Conservation (phyloP, 2,113 vertebrate genomes). For the Alectura lathami region DNA sequence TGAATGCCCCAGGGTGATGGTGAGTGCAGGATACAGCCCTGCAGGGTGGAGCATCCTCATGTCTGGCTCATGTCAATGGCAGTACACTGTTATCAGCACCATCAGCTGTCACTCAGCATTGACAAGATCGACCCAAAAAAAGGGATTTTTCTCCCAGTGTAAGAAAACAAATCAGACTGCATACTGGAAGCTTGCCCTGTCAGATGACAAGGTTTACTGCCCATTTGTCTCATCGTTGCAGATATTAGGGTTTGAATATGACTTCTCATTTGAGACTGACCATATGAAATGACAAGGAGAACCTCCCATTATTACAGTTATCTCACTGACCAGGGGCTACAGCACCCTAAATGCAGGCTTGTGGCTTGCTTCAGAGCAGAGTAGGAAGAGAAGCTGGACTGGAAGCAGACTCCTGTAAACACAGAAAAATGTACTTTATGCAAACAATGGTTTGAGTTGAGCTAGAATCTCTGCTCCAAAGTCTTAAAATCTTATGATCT, state of each 20-base stretch:
- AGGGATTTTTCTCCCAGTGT: not conserved
- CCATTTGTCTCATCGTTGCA: not conserved
- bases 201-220: not conserved
- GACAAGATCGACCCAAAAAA: not conserved
- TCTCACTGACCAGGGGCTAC: not conserved
- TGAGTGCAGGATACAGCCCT: not conserved
- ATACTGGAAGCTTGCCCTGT: not conserved
- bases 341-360: not conserved
- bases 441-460: not conserved
- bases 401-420: not conserved
- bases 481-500: not conserved
- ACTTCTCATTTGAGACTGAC: not conserved
- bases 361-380: not conserved
- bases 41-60: not conserved
- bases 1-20: not conserved
- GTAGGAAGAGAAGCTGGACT: not conserved
- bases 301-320: not conserved
- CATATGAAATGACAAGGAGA: not conserved
- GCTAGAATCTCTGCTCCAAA: not conserved
- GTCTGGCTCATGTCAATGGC: not conserved
- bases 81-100: slow-evolving; percentile 12
- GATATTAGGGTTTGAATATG: not conserved
- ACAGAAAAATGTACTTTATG: not conserved
- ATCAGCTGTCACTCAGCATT: not conserved
- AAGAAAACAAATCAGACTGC: not conserved